Conservation (phyloP, 1,140 invertebrate genomes). For the Atopsyche davidsoni region DNA sequence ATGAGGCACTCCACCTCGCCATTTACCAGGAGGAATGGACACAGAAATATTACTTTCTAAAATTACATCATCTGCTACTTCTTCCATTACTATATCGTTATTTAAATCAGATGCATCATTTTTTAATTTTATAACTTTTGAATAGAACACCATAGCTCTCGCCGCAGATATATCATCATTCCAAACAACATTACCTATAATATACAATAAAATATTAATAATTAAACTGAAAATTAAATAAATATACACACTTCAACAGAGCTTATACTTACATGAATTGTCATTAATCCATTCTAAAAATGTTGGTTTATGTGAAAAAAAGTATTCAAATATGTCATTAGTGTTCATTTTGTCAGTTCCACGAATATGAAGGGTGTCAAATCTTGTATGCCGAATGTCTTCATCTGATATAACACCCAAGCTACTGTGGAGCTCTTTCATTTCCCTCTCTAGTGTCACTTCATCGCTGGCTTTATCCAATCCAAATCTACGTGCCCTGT, state of each 20-base stretch:
- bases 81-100: slow-evolving; percentile 1
- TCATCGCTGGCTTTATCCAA: slow-evolving; percentile 11
- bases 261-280: slow-evolving; percentile 22
- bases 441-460: slow-evolving; percentile 16
- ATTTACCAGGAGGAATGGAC: slow-evolving; percentile 15
- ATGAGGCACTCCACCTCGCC: slow-evolving; percentile 25
- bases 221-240: slow-evolving; percentile 6
- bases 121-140: slow-evolving; percentile 19
- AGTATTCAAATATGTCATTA: slow-evolving; percentile 29
- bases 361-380: slow-evolving; percentile 24
- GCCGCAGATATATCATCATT: slow-evolving; percentile 29
- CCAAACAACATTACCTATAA: slow-evolving; percentile 29
- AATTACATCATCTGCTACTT: slow-evolving; percentile 11
- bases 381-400: slow-evolving; percentile 23
- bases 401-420: slow-evolving; percentile 19
- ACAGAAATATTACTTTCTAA: slow-evolving; percentile 7
- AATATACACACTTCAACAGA: not conserved
- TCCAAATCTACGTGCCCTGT: slow-evolving; percentile 17
- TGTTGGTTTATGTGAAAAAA: slow-evolving; percentile 23
- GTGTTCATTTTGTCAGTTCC: slow-evolving; percentile 27
- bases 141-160: slow-evolving; percentile 27
- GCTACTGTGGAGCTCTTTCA: slow-evolving; percentile 20
- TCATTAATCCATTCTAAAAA: slow-evolving; percentile 29
- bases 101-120: slow-evolving; percentile 7
- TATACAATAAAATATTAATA: slow-evolving; percentile 5